A percentile compares a stretch with the other conserved stretches of the same genome.
Evolutionary conservation across 2,888 invertebrate genomes (phyloP).

Genomic region (Catocala fraxini): DNA sequence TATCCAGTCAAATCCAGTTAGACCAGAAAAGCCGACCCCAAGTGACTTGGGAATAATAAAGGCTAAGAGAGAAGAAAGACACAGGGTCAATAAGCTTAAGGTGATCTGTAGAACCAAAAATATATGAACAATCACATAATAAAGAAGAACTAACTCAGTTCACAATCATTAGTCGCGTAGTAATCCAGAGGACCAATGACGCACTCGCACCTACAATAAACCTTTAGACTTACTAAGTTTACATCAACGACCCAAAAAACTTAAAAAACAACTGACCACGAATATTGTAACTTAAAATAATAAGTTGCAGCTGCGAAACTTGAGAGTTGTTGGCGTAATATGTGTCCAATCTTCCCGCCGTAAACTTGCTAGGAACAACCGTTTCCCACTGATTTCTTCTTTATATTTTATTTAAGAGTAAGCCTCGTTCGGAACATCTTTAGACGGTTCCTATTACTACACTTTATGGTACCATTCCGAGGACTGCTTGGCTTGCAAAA

Average conservation of each 20-base stretch:
- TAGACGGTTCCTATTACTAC: slow-evolving; percentile 74
- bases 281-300: slow-evolving; percentile 28
- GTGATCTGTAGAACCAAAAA: no score
- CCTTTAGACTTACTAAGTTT: neutral
- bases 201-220: neutral
- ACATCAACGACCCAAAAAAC: slow-evolving; percentile 8
- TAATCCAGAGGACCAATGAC: no score
- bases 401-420: slow-evolving; percentile 84
- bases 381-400: slow-evolving; percentile 78
- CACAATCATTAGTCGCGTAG: no score
- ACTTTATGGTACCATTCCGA: slow-evolving; percentile 75
- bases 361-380: slow-evolving; percentile 61
- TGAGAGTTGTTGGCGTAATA: slow-evolving; percentile 47
- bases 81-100: no score
- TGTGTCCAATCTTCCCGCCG: slow-evolving; percentile 67
- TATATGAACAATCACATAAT: no score
- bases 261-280: slow-evolving; percentile 25
- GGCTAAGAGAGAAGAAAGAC: no score
- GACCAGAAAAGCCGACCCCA: no score
- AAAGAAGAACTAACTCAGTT: no score
- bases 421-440: slow-evolving; percentile 69
- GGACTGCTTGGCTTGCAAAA: slow-evolving; percentile 38
- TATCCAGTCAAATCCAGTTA: no score
- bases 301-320: slow-evolving; percentile 28
- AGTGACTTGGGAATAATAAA: no score